Percentiles rank a stretch among this genome's conserved stretches.
Conservation (phyloP, 2,888 invertebrate species). For the Andrena bicolor region DNA sequence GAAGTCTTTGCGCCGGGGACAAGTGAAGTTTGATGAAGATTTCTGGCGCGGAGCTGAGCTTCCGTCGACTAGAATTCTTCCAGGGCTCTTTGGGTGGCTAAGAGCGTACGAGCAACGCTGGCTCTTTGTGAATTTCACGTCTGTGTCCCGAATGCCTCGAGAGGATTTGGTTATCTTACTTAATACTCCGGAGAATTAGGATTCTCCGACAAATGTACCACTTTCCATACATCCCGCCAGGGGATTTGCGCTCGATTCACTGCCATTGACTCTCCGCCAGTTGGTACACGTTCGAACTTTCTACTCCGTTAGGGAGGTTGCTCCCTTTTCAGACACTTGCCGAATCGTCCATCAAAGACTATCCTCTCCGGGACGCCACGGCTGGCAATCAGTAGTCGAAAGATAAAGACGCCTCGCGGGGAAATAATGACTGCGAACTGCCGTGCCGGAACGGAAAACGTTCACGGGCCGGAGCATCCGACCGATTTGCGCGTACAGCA, state of each 20-base stretch:
- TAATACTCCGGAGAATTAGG: neutral
- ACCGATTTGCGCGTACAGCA: constrained; percentile 29
- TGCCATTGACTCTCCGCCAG: neutral
- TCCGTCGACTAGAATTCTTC: constrained; percentile 3
- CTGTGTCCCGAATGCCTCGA: neutral
- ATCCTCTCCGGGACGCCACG: neutral
- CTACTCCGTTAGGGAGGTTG: neutral
- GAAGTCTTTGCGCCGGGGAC: constrained; percentile 24
- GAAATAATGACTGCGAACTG: constrained; percentile 31
- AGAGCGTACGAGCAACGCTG: neutral
- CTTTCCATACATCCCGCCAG: neutral
- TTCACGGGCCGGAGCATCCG: neutral
- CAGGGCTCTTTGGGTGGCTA: neutral
- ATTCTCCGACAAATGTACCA: neutral
- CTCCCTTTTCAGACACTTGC: neutral
- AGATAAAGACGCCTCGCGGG: neutral
- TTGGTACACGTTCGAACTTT: constrained; percentile 2
- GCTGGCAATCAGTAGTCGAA: neutral
- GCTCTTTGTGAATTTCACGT: neutral
- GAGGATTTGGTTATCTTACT: neutral
- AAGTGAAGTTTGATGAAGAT: constrained; percentile 50
- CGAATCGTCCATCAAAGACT: neutral
- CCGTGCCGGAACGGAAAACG: constrained; percentile 1
- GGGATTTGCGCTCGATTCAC: neutral
- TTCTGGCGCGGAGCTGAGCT: constrained; percentile 20